phyloP scores from a whole-genome alignment of 2,888 invertebrate genomes.

The Resseliella maxima region DNA sequence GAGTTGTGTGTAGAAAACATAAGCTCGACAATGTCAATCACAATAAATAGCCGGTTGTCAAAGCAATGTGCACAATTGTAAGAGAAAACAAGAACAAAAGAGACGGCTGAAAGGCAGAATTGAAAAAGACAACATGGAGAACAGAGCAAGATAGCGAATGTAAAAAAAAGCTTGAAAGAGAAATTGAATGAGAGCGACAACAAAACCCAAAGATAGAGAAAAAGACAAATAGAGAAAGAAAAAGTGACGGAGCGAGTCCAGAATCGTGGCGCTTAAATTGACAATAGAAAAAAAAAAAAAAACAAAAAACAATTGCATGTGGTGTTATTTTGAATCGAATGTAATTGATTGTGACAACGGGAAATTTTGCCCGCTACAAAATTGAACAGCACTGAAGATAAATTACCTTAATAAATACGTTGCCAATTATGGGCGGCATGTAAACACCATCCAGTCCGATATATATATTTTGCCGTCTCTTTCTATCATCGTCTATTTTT shows the following conservation, averaged over 20 bases:
- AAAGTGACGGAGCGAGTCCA: too few species aligned
- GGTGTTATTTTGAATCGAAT: slow-evolving; percentile 67
- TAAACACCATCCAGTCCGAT: not conserved
- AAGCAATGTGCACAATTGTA: not conserved
- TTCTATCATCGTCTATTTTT: not conserved
- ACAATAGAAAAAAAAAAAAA: not conserved
- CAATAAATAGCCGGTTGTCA: slow-evolving; percentile 24
- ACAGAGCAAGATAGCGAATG: too few species aligned
- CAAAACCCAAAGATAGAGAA: too few species aligned
- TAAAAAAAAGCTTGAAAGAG: too few species aligned
- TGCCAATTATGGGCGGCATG: not conserved
- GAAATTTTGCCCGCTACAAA: not conserved
- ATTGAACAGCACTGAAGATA: not conserved
- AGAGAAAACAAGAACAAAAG: not conserved
- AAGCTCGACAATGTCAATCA: not conserved
- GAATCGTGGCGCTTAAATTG: not conserved
- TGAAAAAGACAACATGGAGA: not conserved
- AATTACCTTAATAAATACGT: not conserved
- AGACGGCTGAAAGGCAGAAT: not conserved
- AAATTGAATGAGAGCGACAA: too few species aligned
- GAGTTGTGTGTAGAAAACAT: slow-evolving; percentile 1
- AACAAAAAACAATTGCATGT: not conserved
- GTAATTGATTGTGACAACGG: slow-evolving; percentile 52
- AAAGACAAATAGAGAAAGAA: too few species aligned
- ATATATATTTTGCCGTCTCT: not conserved